Evolutionary conservation across 1,140 invertebrate species (phyloP).

Genomic region (Zophobas atratus): DNA sequence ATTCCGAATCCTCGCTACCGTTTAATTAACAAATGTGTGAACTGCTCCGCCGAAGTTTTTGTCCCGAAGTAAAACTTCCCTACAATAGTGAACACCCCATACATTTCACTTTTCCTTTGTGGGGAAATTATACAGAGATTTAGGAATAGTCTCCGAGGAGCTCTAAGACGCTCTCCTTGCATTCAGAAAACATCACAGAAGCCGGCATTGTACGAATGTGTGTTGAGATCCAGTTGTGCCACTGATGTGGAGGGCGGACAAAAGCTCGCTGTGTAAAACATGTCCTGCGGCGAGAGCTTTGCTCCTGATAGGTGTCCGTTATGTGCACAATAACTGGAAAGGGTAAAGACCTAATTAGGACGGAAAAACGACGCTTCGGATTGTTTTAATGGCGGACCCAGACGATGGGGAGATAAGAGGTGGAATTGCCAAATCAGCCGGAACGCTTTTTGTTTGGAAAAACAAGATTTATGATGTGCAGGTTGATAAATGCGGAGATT

Average conservation of each 20-base stretch:
- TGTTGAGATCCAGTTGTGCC: not conserved
- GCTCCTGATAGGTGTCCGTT: slow-evolving; percentile 38
- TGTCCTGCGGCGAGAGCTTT: slow-evolving; percentile 25
- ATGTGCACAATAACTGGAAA: slow-evolving; percentile 20
- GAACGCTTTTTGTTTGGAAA: slow-evolving; percentile 20
- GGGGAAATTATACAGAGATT: slow-evolving; percentile 34
- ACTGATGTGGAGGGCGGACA: slow-evolving; percentile 36
- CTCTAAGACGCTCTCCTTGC: slow-evolving; percentile 17
- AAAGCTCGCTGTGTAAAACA: slow-evolving; percentile 40
- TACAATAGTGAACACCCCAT: slow-evolving; percentile 33
- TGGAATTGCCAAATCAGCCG: slow-evolving; percentile 22
- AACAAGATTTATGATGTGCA: slow-evolving; percentile 24
- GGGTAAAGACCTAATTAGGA: slow-evolving; percentile 30
- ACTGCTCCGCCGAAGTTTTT: slow-evolving; percentile 14
- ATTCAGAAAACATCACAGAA: slow-evolving; percentile 35
- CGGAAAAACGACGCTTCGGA: slow-evolving; percentile 17
- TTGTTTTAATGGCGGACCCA: slow-evolving; percentile 16
- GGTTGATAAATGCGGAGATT: slow-evolving; percentile 14
- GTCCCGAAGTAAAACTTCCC: slow-evolving; percentile 19
- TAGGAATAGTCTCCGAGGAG: slow-evolving; percentile 26
- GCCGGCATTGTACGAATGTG: slow-evolving; percentile 21
- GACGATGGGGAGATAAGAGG: slow-evolving; percentile 7
- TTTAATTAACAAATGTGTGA: slow-evolving; percentile 37
- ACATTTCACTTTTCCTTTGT: slow-evolving; percentile 39
- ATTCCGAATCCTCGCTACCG: slow-evolving; percentile 1